phyloP scores from a whole-genome alignment of 2,113 vertebrate genomes.

The Solenodon paradoxus region DNA sequence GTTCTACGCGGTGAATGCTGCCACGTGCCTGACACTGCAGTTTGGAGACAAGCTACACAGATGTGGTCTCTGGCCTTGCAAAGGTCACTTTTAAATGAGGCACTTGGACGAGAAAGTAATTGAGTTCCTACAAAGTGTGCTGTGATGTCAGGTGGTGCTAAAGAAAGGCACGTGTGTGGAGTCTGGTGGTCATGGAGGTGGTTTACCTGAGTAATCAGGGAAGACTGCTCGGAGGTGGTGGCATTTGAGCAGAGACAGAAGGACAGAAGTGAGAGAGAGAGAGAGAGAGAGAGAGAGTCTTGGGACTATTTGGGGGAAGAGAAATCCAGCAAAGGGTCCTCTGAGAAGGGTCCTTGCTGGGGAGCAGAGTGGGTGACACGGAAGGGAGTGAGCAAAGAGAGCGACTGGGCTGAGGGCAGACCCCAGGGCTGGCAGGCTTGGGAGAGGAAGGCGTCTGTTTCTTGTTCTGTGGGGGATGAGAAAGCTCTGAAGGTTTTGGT shows the following conservation, averaged over 20 bases:
- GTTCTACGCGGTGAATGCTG: rapidly evolving
- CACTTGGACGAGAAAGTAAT: no score
- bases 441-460: neutral
- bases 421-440: neutral
- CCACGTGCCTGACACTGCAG: rapidly evolving
- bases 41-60: neutral
- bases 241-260: no score
- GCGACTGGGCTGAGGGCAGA: neutral
- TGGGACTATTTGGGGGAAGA: neutral
- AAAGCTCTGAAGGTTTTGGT: neutral
- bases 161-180: neutral
- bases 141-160: neutral
- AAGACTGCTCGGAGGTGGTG: neutral
- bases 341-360: neutral
- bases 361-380: neutral
- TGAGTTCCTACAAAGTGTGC: rapidly evolving
- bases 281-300: neutral
- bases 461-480: neutral
- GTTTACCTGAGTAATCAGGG: neutral
- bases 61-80: no score
- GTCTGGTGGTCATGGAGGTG: rapidly evolving
- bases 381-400: no score
- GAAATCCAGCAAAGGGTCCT: neutral
- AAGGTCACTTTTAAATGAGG: neutral
- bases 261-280: neutral